Conservation (phyloP, 2,797 vertebrate species). For the Ibycter americanus region DNA sequence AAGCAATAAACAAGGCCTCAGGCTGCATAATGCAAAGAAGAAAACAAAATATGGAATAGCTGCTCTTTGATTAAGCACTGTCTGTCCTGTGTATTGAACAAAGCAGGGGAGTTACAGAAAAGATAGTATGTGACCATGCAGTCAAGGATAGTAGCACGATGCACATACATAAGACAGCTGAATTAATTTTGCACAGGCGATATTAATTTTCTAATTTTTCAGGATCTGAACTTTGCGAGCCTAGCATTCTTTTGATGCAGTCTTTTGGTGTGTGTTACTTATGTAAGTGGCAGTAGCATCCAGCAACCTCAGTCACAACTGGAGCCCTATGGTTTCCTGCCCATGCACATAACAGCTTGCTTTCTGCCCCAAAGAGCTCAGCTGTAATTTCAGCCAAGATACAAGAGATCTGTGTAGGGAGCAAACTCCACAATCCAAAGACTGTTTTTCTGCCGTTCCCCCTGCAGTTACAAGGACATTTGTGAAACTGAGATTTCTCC, state of each 20-base stretch:
- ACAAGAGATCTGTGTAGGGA: neutral
- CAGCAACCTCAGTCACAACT: neutral
- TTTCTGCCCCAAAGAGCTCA: neutral
- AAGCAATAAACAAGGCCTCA: constrained; percentile 53
- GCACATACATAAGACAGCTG: neutral
- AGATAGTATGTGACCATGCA: neutral
- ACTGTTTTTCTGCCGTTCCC: neutral
- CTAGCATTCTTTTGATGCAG: neutral
- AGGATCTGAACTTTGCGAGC: neutral
- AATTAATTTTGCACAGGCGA: neutral
- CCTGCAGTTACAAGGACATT: neutral
- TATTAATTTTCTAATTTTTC: neutral
- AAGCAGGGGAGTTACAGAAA: neutral
- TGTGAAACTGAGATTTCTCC: neutral
- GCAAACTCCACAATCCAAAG: neutral
- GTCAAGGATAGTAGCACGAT: neutral
- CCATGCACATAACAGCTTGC: neutral
- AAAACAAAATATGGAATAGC: constrained; percentile 36
- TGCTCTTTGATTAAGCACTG: constrained; percentile 31
- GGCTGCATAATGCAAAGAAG: constrained; percentile 18
- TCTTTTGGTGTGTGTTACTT: neutral
- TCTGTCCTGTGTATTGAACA: constrained; percentile 11
- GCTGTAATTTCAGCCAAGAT: neutral
- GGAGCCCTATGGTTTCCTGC: neutral
- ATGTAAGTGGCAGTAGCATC: neutral